Evolutionary conservation across 2,888 invertebrate species (phyloP).

Genomic region (Germaria angustata): DNA sequence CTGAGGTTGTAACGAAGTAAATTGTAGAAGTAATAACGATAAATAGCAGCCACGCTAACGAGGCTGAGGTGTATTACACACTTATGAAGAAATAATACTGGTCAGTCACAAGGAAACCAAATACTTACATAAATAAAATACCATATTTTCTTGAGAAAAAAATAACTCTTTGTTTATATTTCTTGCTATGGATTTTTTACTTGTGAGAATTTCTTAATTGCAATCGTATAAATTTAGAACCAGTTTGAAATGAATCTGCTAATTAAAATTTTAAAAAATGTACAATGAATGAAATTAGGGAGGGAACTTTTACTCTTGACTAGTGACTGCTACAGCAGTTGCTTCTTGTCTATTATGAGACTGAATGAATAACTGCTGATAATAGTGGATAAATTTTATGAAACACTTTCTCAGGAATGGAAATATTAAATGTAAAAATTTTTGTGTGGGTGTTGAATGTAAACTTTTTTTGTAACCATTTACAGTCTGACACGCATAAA

Average conservation of each 20-base stretch:
- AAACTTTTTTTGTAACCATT: background rate
- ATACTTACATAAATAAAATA: background rate
- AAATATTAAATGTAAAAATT: background rate
- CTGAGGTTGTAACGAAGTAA: no score
- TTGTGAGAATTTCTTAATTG: slow-evolving; percentile 34
- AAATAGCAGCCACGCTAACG: background rate
- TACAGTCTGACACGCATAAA: background rate
- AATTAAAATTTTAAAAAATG: slow-evolving; percentile 32
- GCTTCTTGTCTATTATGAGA: background rate
- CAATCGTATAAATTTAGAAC: slow-evolving; percentile 17
- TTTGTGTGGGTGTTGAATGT: slow-evolving; percentile 20
- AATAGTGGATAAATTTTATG: background rate
- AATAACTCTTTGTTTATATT: slow-evolving; percentile 17
- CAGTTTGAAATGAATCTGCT: slow-evolving; percentile 38
- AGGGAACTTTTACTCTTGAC: slow-evolving; percentile 19
- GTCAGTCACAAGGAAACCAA: slow-evolving; percentile 26
- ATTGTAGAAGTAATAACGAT: no score
- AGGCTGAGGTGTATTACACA: background rate
- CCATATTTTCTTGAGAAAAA: slow-evolving; percentile 41
- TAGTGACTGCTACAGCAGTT: background rate
- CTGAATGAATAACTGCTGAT: background rate
- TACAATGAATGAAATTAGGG: background rate
- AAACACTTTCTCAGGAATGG: slow-evolving; percentile 25
- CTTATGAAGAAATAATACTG: slow-evolving; percentile 13
- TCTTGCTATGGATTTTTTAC: slow-evolving; percentile 2